A percentile compares a stretch with the other conserved stretches of the same genome.
These are phyloP conservation scores for Meliscaeva auricollis DNA, from an alignment of 2,888 invertebrate genomes.

Conservation along the genomic window DNA sequence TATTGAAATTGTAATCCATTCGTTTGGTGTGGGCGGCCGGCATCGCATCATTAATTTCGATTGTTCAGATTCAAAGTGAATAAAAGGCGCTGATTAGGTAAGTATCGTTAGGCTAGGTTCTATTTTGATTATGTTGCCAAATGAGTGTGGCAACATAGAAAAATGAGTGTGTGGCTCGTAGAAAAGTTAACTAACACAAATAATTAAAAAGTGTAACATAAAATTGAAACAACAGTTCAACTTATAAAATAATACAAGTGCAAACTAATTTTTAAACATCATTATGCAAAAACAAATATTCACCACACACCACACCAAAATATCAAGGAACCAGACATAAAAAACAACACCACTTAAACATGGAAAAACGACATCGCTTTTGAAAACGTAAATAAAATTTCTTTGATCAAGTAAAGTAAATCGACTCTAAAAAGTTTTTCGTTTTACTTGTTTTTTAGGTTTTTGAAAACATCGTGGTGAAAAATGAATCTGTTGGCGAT, in stretches of 20 bases:
- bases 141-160: too few relatives aligned
- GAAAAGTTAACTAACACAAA: too few relatives aligned
- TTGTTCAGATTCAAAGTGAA: too few relatives aligned
- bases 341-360: not conserved
- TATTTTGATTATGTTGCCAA: too few relatives aligned
- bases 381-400: not conserved
- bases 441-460: not conserved
- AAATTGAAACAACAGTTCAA: not conserved
- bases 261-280: too few relatives aligned
- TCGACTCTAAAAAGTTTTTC: not conserved
- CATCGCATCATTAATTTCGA: too few relatives aligned
- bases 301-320: not conserved
- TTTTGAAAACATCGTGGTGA: not conserved
- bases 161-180: too few relatives aligned
- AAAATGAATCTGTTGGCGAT: constrained; percentile 77
- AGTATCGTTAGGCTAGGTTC: too few relatives aligned
- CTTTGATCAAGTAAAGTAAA: not conserved
- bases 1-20: too few relatives aligned
- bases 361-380: not conserved
- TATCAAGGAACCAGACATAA: constrained; percentile 5
- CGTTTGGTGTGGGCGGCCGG: too few relatives aligned
- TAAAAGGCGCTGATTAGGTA: too few relatives aligned
- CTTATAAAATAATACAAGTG: not conserved
- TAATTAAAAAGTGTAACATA: too few relatives aligned
- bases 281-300: not conserved